These are phyloP conservation scores for Notiomystis cincta DNA, from an alignment of 2,113 vertebrate genomes.

Conservation along the genomic window DNA sequence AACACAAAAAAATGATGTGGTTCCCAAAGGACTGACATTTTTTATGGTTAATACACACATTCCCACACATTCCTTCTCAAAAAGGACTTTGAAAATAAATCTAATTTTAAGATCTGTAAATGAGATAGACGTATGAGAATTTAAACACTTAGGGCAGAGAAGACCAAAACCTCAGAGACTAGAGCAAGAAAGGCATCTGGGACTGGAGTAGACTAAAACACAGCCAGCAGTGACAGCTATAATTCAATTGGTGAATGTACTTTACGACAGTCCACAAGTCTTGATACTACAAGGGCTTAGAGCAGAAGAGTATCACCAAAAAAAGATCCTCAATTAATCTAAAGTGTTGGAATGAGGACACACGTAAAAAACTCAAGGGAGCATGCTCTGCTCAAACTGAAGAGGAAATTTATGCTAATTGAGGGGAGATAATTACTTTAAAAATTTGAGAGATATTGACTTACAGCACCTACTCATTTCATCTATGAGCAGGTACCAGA, in stretches of 20 bases:
- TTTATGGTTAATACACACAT: constrained; percentile 5
- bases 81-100: constrained; percentile 21
- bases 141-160: neutral
- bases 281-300: neutral
- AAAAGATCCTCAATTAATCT: neutral
- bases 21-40: neutral
- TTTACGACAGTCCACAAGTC: accelerated
- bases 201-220: neutral
- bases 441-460: neutral
- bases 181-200: neutral
- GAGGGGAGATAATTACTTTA: neutral
- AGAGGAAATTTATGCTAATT: neutral
- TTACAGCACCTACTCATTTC: neutral
- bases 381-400: accelerated
- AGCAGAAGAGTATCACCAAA: neutral
- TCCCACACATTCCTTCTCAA: constrained; percentile 9
- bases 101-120: constrained; percentile 9
- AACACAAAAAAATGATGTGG: neutral
- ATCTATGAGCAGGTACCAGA: neutral
- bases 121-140: constrained; percentile 3
- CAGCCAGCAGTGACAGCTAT: neutral
- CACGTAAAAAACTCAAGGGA: neutral
- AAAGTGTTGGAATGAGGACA: neutral
- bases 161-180: neutral
- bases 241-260: neutral